phyloP scores from a whole-genome alignment of 2,888 invertebrate genomes.

The Rhodophaea formosa region DNA sequence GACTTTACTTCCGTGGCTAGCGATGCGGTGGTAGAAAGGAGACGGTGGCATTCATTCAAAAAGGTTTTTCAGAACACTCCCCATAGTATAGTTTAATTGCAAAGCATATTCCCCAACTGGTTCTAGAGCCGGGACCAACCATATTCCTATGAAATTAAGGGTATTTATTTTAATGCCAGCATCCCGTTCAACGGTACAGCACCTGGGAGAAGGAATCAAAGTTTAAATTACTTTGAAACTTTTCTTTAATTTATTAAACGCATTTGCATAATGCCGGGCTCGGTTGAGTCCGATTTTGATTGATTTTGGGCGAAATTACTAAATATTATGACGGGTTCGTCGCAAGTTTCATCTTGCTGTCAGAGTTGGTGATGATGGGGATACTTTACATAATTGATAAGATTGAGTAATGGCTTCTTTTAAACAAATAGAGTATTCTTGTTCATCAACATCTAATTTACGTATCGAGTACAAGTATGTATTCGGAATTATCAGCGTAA shows the following conservation, averaged over 20 bases:
- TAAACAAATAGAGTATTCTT: background rate
- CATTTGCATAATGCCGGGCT: conserved; percentile 52
- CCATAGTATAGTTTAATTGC: no score
- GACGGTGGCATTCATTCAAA: no score
- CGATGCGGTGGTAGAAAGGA: no score
- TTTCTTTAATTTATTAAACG: conserved; percentile 52
- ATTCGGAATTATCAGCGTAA: no score
- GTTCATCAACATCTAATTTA: no score
- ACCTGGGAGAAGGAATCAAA: conserved; percentile 34
- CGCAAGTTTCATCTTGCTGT: background rate
- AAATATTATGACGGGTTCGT: conserved; percentile 6
- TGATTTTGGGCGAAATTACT: conserved; percentile 14
- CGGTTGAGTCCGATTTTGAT: conserved; percentile 28
- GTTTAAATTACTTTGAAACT: conserved; percentile 53
- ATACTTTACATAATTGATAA: background rate
- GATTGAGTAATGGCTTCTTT: background rate
- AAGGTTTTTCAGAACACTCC: no score
- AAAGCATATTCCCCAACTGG: conserved; percentile 7
- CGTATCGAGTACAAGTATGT: no score
- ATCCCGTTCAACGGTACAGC: conserved; percentile 18
- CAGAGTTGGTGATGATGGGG: background rate
- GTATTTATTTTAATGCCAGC: conserved; percentile 15
- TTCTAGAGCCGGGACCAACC: background rate
- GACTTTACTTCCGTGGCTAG: no score
- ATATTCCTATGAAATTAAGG: conserved; percentile 7